Evolutionary conservation across 2,113 vertebrate genomes (phyloP).

Genomic region (Tetrax tetrax): DNA sequence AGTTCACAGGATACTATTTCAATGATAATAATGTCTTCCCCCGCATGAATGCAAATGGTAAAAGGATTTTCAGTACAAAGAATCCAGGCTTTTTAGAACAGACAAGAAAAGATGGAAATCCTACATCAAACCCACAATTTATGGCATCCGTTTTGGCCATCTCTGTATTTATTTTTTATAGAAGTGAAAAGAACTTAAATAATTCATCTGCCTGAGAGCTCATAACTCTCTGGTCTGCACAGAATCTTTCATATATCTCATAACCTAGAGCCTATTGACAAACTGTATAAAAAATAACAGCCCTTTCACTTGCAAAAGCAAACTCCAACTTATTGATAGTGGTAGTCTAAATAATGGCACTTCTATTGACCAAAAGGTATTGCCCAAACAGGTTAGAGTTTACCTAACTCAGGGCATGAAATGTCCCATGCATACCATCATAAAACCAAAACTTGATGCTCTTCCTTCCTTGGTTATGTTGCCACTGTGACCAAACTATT

Average conservation of each 20-base stretch:
- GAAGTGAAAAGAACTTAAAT: constrained; percentile 66
- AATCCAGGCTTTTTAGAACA: constrained; percentile 1
- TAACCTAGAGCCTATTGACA: constrained; percentile 68
- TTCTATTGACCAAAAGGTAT: constrained; percentile 51
- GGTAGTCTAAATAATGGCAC: constrained; percentile 61
- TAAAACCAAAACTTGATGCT: not conserved
- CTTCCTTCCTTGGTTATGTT: not conserved
- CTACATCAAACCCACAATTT: constrained; percentile 39
- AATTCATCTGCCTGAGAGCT: constrained; percentile 73
- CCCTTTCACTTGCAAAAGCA: constrained; percentile 64
- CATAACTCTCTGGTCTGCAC: constrained; percentile 50
- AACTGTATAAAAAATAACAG: constrained; percentile 64
- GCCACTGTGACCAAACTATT: not conserved
- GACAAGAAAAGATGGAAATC: constrained; percentile 60
- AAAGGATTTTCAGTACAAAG: constrained; percentile 48
- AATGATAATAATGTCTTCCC: not conserved
- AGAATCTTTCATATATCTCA: constrained; percentile 67
- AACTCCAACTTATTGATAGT: constrained; percentile 72
- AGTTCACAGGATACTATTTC: not conserved
- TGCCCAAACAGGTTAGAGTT: constrained; percentile 23
- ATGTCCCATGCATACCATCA: not conserved
- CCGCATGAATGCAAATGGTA: not conserved
- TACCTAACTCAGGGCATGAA: constrained; percentile 3
- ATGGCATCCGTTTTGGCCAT: constrained; percentile 49
- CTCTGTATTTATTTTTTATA: constrained; percentile 55